Conservation (phyloP, 2,888 invertebrate genomes). For the Drosophila austrosaltans region DNA sequence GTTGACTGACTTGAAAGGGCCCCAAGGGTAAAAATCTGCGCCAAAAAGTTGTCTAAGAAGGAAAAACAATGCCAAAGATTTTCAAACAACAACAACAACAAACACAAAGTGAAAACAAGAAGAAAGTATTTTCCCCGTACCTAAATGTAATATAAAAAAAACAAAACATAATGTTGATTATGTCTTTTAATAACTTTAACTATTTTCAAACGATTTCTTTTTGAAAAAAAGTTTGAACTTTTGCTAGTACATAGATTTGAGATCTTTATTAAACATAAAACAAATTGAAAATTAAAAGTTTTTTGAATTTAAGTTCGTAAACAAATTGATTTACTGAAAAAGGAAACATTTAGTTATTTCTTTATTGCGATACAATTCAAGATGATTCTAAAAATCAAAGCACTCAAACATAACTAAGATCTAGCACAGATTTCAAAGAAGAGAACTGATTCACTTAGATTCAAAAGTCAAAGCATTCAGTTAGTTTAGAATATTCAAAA, state of each 20-base stretch:
- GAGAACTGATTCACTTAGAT: no score
- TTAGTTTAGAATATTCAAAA: no score
- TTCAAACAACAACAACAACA: not conserved
- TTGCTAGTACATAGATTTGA: not conserved
- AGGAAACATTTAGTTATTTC: no score
- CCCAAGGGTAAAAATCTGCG: slow-evolving; percentile 10
- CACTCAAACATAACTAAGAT: no score
- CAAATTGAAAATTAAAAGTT: not conserved
- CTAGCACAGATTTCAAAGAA: no score
- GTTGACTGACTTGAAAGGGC: slow-evolving; percentile 6
- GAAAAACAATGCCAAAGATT: slow-evolving; percentile 9
- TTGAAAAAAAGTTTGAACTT: not conserved
- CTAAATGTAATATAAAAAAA: not conserved
- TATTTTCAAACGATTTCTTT: not conserved
- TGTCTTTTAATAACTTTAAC: slow-evolving; percentile 2
- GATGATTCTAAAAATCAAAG: no score
- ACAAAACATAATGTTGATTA: not conserved
- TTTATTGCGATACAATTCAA: no score
- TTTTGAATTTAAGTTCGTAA: no score
- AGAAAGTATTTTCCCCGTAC: not conserved
- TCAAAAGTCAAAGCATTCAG: no score
- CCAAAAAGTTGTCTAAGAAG: slow-evolving; percentile 10
- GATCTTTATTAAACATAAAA: not conserved
- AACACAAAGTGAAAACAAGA: not conserved
- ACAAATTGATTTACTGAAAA: no score